Conservation (phyloP, 2,113 vertebrate species). For the Sinocyclocheilus grahami region DNA sequence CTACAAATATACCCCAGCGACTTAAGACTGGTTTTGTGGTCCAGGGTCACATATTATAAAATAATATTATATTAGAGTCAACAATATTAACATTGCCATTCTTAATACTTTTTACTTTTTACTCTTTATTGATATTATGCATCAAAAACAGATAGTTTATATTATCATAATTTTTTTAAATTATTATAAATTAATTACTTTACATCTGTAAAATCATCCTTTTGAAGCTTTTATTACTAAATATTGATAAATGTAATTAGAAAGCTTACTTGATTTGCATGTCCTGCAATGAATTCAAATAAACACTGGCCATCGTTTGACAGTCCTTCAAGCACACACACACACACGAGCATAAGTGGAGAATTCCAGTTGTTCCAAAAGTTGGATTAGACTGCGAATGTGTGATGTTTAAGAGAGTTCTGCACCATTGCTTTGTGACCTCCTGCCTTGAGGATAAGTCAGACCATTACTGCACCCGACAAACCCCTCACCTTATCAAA, state of each 20-base stretch:
- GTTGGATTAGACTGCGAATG: neutral
- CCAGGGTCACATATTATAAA: too few relatives aligned
- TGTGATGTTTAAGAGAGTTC: neutral
- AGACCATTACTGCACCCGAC: neutral
- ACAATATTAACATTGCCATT: too few relatives aligned
- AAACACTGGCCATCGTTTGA: neutral
- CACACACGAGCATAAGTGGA: too few relatives aligned
- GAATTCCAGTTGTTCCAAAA: neutral
- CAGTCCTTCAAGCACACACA: neutral
- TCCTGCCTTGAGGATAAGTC: neutral
- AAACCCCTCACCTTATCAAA: neutral
- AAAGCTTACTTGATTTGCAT: neutral
- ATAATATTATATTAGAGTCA: too few relatives aligned
- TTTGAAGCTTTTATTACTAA: neutral
- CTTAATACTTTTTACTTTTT: too few relatives aligned
- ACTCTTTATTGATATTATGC: neutral
- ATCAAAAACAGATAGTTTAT: neutral
- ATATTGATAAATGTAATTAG: neutral
- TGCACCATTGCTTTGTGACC: neutral
- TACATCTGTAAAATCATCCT: neutral
- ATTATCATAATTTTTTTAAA: neutral
- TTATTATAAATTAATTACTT: neutral
- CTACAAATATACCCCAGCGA: too few relatives aligned
- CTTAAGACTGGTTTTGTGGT: too few relatives aligned
- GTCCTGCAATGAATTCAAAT: neutral